Base-by-base conservation (phyloP, 2,113 vertebrate species). In the Benthochromis sp. region DNA sequence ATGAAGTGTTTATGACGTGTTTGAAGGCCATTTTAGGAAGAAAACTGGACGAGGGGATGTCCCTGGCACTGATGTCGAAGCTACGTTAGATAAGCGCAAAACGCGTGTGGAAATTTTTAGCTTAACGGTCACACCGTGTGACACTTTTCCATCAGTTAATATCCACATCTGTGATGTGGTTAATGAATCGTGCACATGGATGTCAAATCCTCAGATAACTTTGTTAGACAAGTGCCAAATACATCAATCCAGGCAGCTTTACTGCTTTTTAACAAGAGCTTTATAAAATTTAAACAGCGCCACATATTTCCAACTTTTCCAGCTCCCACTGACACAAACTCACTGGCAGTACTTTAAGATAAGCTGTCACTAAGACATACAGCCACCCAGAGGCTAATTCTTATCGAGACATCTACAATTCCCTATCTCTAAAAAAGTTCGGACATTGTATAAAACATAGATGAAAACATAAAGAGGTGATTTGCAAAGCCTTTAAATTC, bases 1-100 rank as follows among this genome's bases (percentile, higher is more conserved):
- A 87, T 84, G 83, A 91, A 71, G 84, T 85, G 88, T 93, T 92
- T 7, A 86, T 45, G 89, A 89, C 19, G n/a, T 66, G 82, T 88
- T 86, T 78, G 16, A 54, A 34, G 31, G 8, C 45, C 55, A 17
- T 69, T 73, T 76, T 9, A 59, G 29, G 8, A 40, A 9, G 82
- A 7, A 71, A 86, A n/a, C 27, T 45, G 81, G 31, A 82, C 3
- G 9, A 76, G 40, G 0, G 4, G 47, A 81, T 2, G 21, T 27
- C 34, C 55, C 16, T 76, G 85, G 78, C 76, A 45, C 57, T 80
- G 16, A 6, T 21, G 31, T 24, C 4, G 4, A 38, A n/a, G 63
- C 59, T n/a, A 12, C 12, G 9, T 66, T 71, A 92, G 89, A 93
- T 87, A 81, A 85, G 82, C 36, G 80, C 52, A 81, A 53, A 69